Base-by-base conservation (phyloP, 1,140 invertebrate species). In the Platorchestia sp. region DNA sequence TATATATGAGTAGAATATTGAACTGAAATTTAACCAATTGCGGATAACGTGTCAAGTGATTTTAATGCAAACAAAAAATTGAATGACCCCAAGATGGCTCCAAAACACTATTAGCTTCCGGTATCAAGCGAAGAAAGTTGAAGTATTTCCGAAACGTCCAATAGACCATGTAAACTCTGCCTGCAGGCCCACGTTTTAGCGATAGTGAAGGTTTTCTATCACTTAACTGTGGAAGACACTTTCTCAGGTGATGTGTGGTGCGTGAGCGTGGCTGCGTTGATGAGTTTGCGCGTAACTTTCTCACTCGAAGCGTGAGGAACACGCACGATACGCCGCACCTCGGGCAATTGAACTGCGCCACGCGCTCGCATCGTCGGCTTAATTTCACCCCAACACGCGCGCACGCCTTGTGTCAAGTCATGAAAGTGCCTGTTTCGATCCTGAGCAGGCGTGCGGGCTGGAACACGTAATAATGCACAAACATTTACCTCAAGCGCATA, bases 201-300 rank as follows among this genome's bases (percentile, higher is more conserved):
- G 91, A 93, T 93, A 93, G 91, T 93, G 91, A 93, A 93, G 43
- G 91, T 93, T 93, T 93, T 93, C 91, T 93, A 93, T 93, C 91
- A 93, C 41, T 93, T 93, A 93, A 93, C 7, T 47, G 91, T 93
- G 36, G 41, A 44, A 89, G 87, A 42, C 91, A 93, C 91, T 93
- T 47, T 93, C 91, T 45, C 91, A 47, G 43, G 36, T 93, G 45
- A 93, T 43, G 41, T 90, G 44, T 90, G 87, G 44, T 90, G 87
- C 87, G 87, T 90, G 87, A 93, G 91, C 43, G 91, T 45, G 45
- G 43, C 41, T 27, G 91, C 5, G n/a, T 89, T 36, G 87, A 89
- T 89, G 87, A 89, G 41, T 89, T 89, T 89, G 41, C 45, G 41
- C 91, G 40, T 93, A 44, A 93, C 91, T 93, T 93, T 93, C 91